A percentile compares a stretch with the other conserved stretches of the same genome.
phyloP scores from a whole-genome alignment of 2,888 invertebrate genomes.

The Gortyna flavago region DNA sequence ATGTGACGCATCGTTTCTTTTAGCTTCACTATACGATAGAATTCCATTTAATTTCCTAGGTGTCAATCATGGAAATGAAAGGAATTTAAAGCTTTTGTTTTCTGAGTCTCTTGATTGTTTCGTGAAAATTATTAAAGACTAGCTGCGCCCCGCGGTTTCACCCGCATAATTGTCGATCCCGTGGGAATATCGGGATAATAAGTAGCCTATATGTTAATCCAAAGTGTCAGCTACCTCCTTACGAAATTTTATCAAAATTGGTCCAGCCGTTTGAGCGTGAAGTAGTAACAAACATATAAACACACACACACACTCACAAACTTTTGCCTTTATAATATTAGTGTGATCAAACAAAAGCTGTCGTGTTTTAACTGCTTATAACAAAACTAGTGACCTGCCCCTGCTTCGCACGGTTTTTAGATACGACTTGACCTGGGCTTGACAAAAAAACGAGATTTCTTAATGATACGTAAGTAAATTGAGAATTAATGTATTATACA shows the following conservation, averaged over 20 bases:
- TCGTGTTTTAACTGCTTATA: not conserved
- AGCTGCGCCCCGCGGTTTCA: too few species aligned
- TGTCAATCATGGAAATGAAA: constrained; percentile 21
- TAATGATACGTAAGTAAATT: not conserved
- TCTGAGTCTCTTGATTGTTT: not conserved
- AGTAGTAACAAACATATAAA: too few species aligned
- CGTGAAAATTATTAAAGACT: not conserved
- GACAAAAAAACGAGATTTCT: not conserved
- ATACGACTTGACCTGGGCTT: not conserved
- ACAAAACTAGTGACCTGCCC: not conserved
- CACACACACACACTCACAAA: too few species aligned
- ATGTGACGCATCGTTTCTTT: constrained; percentile 69
- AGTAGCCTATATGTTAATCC: too few species aligned
- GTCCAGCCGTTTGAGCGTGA: too few species aligned
- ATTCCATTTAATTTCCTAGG: constrained; percentile 35
- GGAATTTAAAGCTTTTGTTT: not conserved
- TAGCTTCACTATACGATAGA: constrained; percentile 32
- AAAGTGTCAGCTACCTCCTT: too few species aligned
- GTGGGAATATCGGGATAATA: too few species aligned
- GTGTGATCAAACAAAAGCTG: not conserved
- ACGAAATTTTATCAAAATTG: too few species aligned
- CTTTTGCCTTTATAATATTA: too few species aligned
- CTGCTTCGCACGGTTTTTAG: too few species aligned
- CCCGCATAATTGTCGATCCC: too few species aligned
- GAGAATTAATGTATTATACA: not conserved